These are phyloP conservation scores for Boleophthalmus pectinirostris DNA, from an alignment of 2,113 vertebrate species.

Conservation along the genomic window DNA sequence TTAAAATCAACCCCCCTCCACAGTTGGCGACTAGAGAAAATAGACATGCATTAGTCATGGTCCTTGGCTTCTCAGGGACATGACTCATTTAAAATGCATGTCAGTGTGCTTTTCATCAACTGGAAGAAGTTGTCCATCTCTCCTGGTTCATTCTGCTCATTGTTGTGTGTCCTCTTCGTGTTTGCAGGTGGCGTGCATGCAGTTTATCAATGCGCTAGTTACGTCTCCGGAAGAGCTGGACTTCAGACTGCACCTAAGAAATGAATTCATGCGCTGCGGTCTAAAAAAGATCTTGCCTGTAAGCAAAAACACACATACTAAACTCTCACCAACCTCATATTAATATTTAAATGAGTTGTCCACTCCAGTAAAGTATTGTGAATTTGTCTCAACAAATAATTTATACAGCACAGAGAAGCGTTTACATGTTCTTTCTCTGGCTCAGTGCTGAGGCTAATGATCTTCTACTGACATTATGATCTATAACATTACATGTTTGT, in stretches of 20 bases:
- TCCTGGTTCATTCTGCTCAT: conserved; percentile 10
- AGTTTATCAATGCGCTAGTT: conserved; percentile 98
- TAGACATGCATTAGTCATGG: conserved; percentile 74
- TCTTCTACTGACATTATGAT: conserved; percentile 38
- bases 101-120: conserved; percentile 55
- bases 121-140: conserved; percentile 41
- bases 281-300: conserved; percentile 94
- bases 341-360: conserved; percentile 83
- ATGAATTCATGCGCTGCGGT: conserved; percentile 98
- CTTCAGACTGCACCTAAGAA: conserved; percentile 97
- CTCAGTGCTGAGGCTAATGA: conserved; percentile 50
- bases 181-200: conserved; percentile 96
- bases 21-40: conserved; percentile 64
- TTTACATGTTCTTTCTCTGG: conserved; percentile 54
- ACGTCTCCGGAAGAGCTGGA: conserved; percentile 98
- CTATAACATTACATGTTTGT: conserved; percentile 45
- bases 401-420: conserved; percentile 62
- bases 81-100: conserved; percentile 65
- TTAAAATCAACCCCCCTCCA: conserved; percentile 61
- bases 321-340: conserved; percentile 56
- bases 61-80: conserved; percentile 59
- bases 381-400: conserved; percentile 70
- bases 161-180: conserved; percentile 55
- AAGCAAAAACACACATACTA: conserved; percentile 69
- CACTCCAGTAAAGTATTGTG: conserved; percentile 73